A percentile compares a stretch with the other conserved stretches of the same genome.
Evolutionary conservation across 2,797 vertebrate genomes (phyloP).

Genomic region (Sebastes kiyomatsui): DNA sequence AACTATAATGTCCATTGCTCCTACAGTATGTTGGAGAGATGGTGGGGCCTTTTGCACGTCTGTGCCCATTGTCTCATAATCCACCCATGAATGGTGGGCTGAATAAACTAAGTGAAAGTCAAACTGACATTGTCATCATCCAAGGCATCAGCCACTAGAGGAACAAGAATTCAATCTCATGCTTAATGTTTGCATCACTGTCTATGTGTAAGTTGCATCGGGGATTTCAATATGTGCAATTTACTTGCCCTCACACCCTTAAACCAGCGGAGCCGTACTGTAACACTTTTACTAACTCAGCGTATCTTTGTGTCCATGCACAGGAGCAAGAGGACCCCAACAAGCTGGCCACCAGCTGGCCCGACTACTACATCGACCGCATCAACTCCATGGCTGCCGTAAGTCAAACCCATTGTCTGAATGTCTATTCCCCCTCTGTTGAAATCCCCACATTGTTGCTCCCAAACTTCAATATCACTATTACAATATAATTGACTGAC

Average conservation of each 20-base stretch:
- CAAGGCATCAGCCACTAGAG: background rate
- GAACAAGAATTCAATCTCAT: background rate
- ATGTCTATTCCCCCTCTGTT: background rate
- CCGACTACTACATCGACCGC: conserved; percentile 97
- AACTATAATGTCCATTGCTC: too few species aligned
- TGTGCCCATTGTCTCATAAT: too few species aligned
- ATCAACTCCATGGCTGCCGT: conserved; percentile 99
- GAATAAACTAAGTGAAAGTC: background rate
- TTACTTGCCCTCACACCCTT: background rate
- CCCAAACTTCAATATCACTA: background rate
- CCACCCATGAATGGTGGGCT: too few species aligned
- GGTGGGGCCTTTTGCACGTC: too few species aligned
- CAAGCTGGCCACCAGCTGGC: conserved; percentile 98
- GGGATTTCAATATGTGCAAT: background rate
- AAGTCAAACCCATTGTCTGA: conserved; percentile 70
- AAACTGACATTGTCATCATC: background rate
- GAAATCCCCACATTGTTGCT: background rate
- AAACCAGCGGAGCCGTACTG: background rate
- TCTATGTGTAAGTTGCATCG: background rate
- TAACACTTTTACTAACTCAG: background rate
- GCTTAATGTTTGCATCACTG: background rate
- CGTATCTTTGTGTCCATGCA: conserved; percentile 57
- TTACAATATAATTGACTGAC: background rate
- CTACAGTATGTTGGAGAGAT: too few species aligned
- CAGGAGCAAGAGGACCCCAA: conserved; percentile 99